Evolutionary conservation across 1,140 invertebrate species (phyloP).

Genomic region (Nautilus pompilius): DNA sequence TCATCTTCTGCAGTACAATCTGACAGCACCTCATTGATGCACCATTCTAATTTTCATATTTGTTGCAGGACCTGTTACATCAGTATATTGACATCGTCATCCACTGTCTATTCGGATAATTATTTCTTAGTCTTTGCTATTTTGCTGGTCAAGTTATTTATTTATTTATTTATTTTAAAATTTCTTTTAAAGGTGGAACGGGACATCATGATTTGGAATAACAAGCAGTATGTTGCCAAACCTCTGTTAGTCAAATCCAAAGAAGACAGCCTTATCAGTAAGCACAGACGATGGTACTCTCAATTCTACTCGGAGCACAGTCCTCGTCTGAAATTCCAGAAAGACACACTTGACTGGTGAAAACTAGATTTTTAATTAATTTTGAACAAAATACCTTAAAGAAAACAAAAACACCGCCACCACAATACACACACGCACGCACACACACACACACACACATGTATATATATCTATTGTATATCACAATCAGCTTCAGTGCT

Average conservation of each 20-base stretch:
- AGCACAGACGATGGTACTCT: slow-evolving; percentile 77
- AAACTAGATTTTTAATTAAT: too few species aligned
- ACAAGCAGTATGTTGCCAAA: slow-evolving; percentile 71
- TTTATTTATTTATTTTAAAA: background rate
- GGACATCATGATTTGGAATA: slow-evolving; percentile 86
- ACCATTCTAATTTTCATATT: too few species aligned
- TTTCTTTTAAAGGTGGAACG: slow-evolving; percentile 68
- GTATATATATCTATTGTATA: too few species aligned
- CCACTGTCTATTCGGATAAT: background rate
- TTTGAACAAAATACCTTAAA: too few species aligned
- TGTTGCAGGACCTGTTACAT: too few species aligned
- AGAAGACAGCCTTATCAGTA: slow-evolving; percentile 70
- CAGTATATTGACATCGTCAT: background rate
- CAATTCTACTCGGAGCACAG: slow-evolving; percentile 85
- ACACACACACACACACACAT: too few species aligned
- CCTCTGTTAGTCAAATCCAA: slow-evolving; percentile 68
- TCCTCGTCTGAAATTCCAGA: slow-evolving; percentile 55
- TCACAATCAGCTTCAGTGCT: too few species aligned
- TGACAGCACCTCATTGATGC: too few species aligned
- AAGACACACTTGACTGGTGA: slow-evolving; percentile 52
- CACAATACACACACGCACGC: too few species aligned
- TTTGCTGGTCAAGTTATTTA: background rate
- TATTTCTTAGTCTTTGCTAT: background rate
- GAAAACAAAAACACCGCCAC: too few species aligned
- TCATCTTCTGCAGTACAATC: too few species aligned